phyloP scores from a whole-genome alignment of 2,797 vertebrate species.

The Takifugu rubripes region DNA sequence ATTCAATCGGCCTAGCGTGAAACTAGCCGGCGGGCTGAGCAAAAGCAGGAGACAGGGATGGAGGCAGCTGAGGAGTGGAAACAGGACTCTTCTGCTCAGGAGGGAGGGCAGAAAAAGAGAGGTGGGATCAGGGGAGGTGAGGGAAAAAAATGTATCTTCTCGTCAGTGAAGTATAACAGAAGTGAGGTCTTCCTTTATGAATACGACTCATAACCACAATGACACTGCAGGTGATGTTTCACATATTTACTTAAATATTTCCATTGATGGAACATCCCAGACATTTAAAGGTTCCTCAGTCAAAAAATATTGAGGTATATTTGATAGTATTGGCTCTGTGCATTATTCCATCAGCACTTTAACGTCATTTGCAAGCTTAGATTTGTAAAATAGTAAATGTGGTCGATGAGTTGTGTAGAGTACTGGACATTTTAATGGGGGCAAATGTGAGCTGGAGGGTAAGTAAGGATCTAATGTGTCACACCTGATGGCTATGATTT shows the following conservation, averaged over 20 bases:
- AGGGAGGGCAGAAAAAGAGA: constrained; percentile 11
- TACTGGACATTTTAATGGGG: too few relatives aligned
- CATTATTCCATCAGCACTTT: too few relatives aligned
- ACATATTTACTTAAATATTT: constrained; percentile 1
- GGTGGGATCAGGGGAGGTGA: constrained; percentile 19
- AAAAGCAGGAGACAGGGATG: constrained; percentile 45
- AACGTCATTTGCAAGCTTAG: too few relatives aligned
- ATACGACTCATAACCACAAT: too few relatives aligned
- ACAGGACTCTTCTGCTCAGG: constrained; percentile 52
- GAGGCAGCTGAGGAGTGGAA: constrained; percentile 36
- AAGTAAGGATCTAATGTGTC: too few relatives aligned
- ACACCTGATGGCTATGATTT: too few relatives aligned
- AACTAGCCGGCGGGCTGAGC: constrained; percentile 55
- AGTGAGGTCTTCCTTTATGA: too few relatives aligned
- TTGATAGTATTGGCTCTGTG: too few relatives aligned
- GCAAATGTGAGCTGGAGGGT: too few relatives aligned
- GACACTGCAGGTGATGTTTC: not conserved
- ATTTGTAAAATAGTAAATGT: too few relatives aligned
- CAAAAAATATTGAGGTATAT: too few relatives aligned
- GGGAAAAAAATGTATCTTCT: constrained; percentile 13
- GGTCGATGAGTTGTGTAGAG: too few relatives aligned
- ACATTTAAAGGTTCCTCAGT: not conserved
- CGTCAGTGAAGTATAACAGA: constrained; percentile 18
- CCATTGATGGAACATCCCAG: not conserved
- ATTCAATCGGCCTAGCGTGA: constrained; percentile 65